Base-by-base conservation (phyloP, 2,888 invertebrate genomes). In the Steinernema hermaphroditum region DNA sequence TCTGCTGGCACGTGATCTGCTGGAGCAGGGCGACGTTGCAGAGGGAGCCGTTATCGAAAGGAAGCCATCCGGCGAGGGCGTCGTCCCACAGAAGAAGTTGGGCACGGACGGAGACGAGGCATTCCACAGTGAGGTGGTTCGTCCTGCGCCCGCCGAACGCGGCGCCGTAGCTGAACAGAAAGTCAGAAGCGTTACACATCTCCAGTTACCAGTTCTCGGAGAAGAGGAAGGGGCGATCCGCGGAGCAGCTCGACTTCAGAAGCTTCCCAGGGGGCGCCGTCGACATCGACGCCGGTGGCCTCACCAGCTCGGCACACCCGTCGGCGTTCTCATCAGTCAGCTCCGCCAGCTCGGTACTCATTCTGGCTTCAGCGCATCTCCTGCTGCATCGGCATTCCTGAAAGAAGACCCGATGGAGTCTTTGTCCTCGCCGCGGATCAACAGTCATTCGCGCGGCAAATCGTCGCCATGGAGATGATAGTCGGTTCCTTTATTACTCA, bases 11-110 rank as follows among this genome's bases (percentile, higher is more conserved):
- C n/a, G 71, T 70, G 70, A 71, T 43, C 43, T 62, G 74, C 70
- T 75, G 74, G 22, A 73, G 41, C n/a, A 76, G 72, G 37, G 69
- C 70, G 22, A 76, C 73, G 34, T 29, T 37, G 37, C 73, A 71
- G 19, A 77, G 41, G 16, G 87, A 87, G 27, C 87, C 87, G 19
- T 87, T 86, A 19, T 85, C 87, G 83, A 86, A 85, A 24, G 87
- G 87, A 46, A 87, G 92, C 95, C 95, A 96, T 83, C 95, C 94
- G 81, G 94, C 95, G 80, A 93, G 93, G 89, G 93, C 94, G 89
- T 96, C 96, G 91, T 96, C 96, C 88, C 96, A 91, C 87, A 93
- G 93, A 96, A 96, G 96, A 90, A 96, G 96, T 92, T 96, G 96
- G 90, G 96, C 96, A 88, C 94, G 93, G 88, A 96, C 95, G 89